Base-by-base conservation (phyloP, 1,140 invertebrate genomes). In the Drosophila virilis region DNA sequence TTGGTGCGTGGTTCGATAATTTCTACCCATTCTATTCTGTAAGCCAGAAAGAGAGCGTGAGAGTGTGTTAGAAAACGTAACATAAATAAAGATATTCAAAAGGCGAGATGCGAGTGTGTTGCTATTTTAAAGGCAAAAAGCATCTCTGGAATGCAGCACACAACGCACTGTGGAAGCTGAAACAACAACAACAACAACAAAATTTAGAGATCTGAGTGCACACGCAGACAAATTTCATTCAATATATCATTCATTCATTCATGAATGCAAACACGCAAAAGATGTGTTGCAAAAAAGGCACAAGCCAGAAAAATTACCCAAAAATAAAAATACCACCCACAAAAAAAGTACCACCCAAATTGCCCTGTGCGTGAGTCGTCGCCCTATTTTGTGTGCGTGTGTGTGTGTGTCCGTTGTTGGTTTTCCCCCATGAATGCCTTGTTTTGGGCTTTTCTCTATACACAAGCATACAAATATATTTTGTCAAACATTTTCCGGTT, bases 1-100 rank as follows among this genome's bases (percentile, higher is more conserved):
- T 98, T 97, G 79, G 98, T 98, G 92, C 97, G 96, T 79, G 98
- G 98, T 93, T 99, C 98, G 93, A 99, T 98, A 91, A 99, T 99
- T 94, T 99, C 98, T 92, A 99, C 98, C 98, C 98, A 99, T 95
- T 99, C 91, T 86, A 92, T 92, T 88, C 91, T 92, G 85, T 75
- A 89, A 60, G 35, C 28, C 50, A 58, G 15, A 50, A 64, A 65
- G 28, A 73, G 13, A 72, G 38, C 38, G 17, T 15, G 52, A 37
- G 32, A 5, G 12, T 15, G 13, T 35, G n/a, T 70, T 45, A 46
- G 54, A 77, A 78, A 66, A 80, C 40, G 60, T 46, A 75, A 89
- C 83, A 88, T 89, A 88, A 80, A 89, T 89, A 86, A 71, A 86
- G 79, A 79, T 74, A 86, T 88, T 79, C 77, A 86, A 43, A 78